phyloP scores from a whole-genome alignment of 1,140 invertebrate species.

The Campoletis sonorensis region DNA sequence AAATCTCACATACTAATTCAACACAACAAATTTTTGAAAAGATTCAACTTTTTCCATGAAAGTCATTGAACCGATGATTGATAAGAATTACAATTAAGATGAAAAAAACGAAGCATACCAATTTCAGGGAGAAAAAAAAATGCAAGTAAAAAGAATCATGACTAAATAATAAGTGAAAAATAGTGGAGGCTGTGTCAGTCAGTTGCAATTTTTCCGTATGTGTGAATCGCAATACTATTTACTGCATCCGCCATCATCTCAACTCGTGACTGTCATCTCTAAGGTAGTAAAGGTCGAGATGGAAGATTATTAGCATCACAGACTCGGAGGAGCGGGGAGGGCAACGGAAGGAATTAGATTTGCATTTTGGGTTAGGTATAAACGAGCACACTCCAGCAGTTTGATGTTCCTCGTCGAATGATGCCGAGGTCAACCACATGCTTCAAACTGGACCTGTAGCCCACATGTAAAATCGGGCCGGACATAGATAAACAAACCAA shows the following conservation, averaged over 20 bases:
- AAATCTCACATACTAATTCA: too few relatives aligned
- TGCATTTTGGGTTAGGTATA: slow-evolving; percentile 31
- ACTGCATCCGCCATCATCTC: background rate
- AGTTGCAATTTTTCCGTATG: background rate
- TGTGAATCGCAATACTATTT: background rate
- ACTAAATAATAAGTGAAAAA: too few relatives aligned
- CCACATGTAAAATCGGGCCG: background rate
- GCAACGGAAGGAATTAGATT: slow-evolving; percentile 29
- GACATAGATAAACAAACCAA: slow-evolving; percentile 31
- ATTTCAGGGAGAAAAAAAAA: too few relatives aligned
- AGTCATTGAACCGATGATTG: too few relatives aligned
- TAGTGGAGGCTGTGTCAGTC: too few relatives aligned
- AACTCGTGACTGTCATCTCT: too few relatives aligned
- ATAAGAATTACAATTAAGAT: too few relatives aligned
- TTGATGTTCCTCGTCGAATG: slow-evolving; percentile 23
- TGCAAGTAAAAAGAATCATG: too few relatives aligned
- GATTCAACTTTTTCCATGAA: too few relatives aligned
- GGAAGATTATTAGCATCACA: slow-evolving; percentile 14
- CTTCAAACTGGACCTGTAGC: background rate
- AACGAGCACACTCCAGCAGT: slow-evolving; percentile 25
- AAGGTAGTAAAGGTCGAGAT: too few relatives aligned
- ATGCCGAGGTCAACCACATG: slow-evolving; percentile 25
- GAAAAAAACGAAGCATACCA: too few relatives aligned
- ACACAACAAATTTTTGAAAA: too few relatives aligned
- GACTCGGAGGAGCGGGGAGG: background rate